Evolutionary conservation across 1,140 invertebrate genomes (phyloP), one percentile per base, ranked within the genome.

Genomic region (Tetramorium simillimum): DNA sequence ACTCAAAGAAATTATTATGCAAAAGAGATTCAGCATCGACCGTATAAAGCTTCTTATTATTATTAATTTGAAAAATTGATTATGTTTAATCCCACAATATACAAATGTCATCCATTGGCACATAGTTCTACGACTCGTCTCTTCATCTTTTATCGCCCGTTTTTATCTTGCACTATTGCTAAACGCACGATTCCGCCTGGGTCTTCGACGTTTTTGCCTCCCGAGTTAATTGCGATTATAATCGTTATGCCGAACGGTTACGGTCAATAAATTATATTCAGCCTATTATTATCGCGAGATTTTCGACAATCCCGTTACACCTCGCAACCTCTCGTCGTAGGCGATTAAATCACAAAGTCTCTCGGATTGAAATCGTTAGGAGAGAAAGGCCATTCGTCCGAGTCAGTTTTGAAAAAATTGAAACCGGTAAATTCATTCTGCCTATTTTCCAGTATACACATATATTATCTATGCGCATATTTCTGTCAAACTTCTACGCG

Each of bases 231-330:
- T 81, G 63, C 65, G 37, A 16, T 56, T 80, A n/a, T 70, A 81
- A 84, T 73, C 80, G 24, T 46, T 37, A 60, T 84, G 69, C 43
- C 80, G 18, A 73, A 60, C n/a, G 53, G 53, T 73, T 73, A 75
- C 56, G 53, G 53, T 24, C 62, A 60, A 84, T 84, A 84, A 84
- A 84, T 84, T 69, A 60, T 33, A 49, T 21, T 75, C 80, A 75
- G 16, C 53, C 69, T 73, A 75, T 84, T 84, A 84, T 84, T 84
- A 84, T 75, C 18, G 69, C 40, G 56, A 75, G 69, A 60, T 84
- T 69, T 69, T 84, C 69, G 80, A 75, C 80, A 75, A 75, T 75
- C 73, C 80, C 80, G 80, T 84, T 84, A 84, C 58, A 73, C 28
- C 78, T 53, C n/a, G 53, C 51, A 24, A 75, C 24, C 24, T 56